Base-by-base conservation (phyloP, 2,797 vertebrate genomes). In the Pelobates cultripes region DNA sequence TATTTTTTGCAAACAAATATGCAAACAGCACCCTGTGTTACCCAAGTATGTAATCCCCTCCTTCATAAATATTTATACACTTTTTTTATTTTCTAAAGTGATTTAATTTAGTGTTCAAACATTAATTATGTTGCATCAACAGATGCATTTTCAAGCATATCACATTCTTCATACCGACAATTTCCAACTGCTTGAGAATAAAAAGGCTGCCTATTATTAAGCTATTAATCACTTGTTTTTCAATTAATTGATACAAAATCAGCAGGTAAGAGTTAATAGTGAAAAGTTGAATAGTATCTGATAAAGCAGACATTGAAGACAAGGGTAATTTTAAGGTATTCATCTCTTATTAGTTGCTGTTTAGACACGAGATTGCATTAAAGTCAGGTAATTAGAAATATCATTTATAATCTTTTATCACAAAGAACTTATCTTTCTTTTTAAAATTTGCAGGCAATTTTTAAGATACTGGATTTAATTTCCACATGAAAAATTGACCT, bases 301-400 rank as follows among this genome's bases (percentile, higher is more conserved):
- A 90, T 89, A 90, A 92, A 89, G 90, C 89, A 86, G 89, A 88
- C 1, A 88, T 89, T 90, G 70, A 86, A 89, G 87, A 86, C 91
- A 87, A 85, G 6, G 81, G 88, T 85, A 87, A 92, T 92, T 90
- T 43, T 89, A 87, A 92, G 87, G 86, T 85, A 85, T 85, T 76
- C 63, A 70, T 81, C 88, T 75, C 44, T 89, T 90, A 93, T 93
- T 94, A 92, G 88, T 83, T 88, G 57, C 89, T 91, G 89, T 90
- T 93, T 93, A 87, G 90, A 91, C 92, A 91, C 91, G 93, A 91
- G 93, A 91, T 94, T 91, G 90, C 87, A 81, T 86, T 85, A 88
- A 90, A 85, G 89, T 82, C 87, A 88, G 90, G 93, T 92, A 93
- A 94, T 94, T 94, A 92, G 88, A 91, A 91, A 91, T 89, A 92